A percentile compares a stretch with the other conserved stretches of the same genome.
phyloP scores from a whole-genome alignment of 53 echinoderm and acorn worm genomes.

The Luidia sarsii region DNA sequence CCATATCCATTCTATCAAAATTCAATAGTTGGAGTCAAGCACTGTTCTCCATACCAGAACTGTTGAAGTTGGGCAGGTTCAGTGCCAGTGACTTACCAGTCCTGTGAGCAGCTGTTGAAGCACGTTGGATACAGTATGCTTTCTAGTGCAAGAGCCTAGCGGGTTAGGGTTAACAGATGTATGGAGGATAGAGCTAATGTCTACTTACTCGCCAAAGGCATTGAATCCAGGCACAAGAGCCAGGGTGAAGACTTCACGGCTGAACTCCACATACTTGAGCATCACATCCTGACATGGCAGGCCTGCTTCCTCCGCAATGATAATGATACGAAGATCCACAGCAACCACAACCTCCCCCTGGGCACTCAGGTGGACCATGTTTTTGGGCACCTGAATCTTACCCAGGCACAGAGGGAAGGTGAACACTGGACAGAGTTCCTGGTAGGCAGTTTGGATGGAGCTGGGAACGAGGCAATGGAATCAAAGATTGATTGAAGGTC shows the following conservation, averaged over 20 bases:
- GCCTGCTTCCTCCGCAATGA: conserved; percentile 71
- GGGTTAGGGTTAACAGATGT: too few relatives aligned
- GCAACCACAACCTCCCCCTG: conserved; percentile 79
- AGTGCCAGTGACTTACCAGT: too few relatives aligned
- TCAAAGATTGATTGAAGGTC: too few relatives aligned
- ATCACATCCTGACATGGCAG: conserved; percentile 56
- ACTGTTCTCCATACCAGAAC: too few relatives aligned
- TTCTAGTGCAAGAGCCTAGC: too few relatives aligned
- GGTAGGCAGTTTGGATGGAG: conserved; percentile 44
- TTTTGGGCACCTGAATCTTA: conserved; percentile 56
- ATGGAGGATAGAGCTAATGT: too few relatives aligned
- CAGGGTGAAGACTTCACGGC: conserved; percentile 70
- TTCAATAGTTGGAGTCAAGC: too few relatives aligned
- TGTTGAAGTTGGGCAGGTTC: too few relatives aligned
- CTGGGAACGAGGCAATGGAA: too few relatives aligned
- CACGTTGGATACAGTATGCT: too few relatives aligned
- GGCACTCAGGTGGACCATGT: conserved; percentile 70
- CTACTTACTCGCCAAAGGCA: conserved; percentile 34
- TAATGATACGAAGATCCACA: conserved; percentile 67
- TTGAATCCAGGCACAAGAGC: conserved; percentile 55
- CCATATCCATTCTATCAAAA: too few relatives aligned
- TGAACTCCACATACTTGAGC: conserved; percentile 80
- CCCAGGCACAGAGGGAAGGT: conserved; percentile 70
- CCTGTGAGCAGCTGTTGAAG: too few relatives aligned
- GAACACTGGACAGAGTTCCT: conserved; percentile 62